phyloP scores from a whole-genome alignment of 2,888 invertebrate genomes.

The Gerris lacustris region DNA sequence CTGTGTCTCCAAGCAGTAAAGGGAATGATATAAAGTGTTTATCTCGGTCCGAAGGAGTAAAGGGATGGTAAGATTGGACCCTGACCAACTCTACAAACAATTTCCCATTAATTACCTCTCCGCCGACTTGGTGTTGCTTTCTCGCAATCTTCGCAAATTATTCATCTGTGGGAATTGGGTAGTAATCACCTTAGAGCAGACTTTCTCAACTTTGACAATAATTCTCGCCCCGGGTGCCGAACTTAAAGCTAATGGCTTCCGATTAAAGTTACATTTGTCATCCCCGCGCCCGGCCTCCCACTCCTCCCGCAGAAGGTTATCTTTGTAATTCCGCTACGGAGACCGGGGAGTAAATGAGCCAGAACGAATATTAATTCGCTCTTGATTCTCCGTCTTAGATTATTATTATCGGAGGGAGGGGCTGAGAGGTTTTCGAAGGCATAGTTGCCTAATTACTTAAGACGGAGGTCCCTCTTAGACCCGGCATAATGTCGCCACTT shows the following conservation, averaged over 20 bases:
- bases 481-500: not conserved
- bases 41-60: not conserved
- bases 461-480: not conserved
- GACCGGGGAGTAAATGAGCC: conserved; percentile 27
- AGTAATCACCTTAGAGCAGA: conserved; percentile 7
- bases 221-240: conserved; percentile 20
- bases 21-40: conserved; percentile 1
- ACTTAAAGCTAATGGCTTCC: conserved; percentile 25
- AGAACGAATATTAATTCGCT: conserved; percentile 29
- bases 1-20: not conserved
- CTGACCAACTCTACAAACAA: conserved; percentile 3
- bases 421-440: conserved; percentile 18
- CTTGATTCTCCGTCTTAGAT: conserved; percentile 22
- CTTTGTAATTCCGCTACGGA: conserved; percentile 26
- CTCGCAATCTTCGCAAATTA: conserved; percentile 12
- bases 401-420: conserved; percentile 14
- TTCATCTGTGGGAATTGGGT: conserved; percentile 10
- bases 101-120: conserved; percentile 2
- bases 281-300: conserved; percentile 17
- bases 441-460: conserved; percentile 26
- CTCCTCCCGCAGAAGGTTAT: conserved; percentile 21
- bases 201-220: conserved; percentile 27
- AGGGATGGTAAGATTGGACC: not conserved
- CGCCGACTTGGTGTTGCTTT: conserved; percentile 6
- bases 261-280: conserved; percentile 30